Base-by-base conservation (phyloP, 2,113 vertebrate species). In the Pholis gunnellus region DNA sequence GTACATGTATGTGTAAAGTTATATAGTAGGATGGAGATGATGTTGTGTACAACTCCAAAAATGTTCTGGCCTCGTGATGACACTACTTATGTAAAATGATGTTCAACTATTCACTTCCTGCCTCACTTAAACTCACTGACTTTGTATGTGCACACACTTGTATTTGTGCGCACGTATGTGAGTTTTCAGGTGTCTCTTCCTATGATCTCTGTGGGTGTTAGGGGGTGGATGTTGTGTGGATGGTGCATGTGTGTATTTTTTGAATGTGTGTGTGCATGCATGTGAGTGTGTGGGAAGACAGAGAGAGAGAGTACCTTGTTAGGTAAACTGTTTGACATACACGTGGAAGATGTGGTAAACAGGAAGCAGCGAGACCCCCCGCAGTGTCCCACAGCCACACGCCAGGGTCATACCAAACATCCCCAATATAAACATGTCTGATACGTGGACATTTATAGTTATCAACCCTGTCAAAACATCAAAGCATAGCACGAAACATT, bases 251-350 rank as follows among this genome's bases (percentile, higher is more conserved):
- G 48, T 65, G 54, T 50, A 14, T 70, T 6, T 9, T 59, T n/a
- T 57, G 38, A 75, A 22, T 86, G 72, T 56, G 59, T 68, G 69
- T 18, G 36, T 48, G 67, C 22, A 14, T 79, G 40, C 61, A 46
- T 0, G 31, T 44, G 73, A 25, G 42, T 67, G 88, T 67, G 42
- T 70, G 87, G 66, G 84, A 89, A 87, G 91, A 90, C 83, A 83
- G 10, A n/a, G 20, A 59, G 73, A 77, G 88, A 90, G 84, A 88
- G 88, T 78, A 93, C 93, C 93, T 91, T 90, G 88, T 94, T 94
- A 93, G 92, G 88, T 93, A 94, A 95, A 94, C 88, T 93, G 92
- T 94, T 94, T 94, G 93, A 95, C 91, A 91, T 92, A 84, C 86
- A 87, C 65, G 48, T 87, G 85, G 90, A 91, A 74, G 87, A 94